A percentile compares a stretch with the other conserved stretches of the same genome.
phyloP scores from a whole-genome alignment of 2,113 vertebrate genomes.

The Atlantisia rogersi region DNA sequence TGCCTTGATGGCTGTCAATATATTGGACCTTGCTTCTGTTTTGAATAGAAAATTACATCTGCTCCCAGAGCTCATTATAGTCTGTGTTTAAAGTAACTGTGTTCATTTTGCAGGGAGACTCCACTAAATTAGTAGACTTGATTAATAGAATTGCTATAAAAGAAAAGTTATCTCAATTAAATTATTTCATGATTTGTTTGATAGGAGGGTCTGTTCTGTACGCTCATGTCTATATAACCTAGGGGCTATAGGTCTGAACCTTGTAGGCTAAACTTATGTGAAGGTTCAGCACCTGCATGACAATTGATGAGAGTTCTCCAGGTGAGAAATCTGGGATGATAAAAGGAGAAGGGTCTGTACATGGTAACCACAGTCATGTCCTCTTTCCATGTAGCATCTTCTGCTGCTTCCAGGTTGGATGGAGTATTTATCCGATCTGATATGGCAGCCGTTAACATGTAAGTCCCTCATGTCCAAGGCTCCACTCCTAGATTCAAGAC shows the following conservation, averaged over 20 bases:
- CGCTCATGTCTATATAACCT: neutral
- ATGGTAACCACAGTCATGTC: neutral
- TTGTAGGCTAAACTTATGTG: rapidly evolving
- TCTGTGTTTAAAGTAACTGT: neutral
- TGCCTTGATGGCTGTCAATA: neutral
- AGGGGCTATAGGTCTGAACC: neutral
- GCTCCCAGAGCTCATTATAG: neutral
- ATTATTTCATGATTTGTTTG: neutral
- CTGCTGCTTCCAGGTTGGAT: neutral
- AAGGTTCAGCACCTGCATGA: neutral
- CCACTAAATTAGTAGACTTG: neutral
- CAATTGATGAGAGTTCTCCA: neutral
- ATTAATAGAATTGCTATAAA: neutral
- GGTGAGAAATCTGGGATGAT: neutral
- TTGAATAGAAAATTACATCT: neutral
- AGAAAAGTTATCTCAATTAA: neutral
- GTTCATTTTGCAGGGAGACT: neutral
- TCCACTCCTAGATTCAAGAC: neutral
- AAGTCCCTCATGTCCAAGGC: neutral
- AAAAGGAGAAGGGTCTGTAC: neutral
- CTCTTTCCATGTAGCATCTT: neutral
- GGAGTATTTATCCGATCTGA: rapidly evolving
- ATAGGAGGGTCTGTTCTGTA: neutral
- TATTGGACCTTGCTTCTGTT: neutral
- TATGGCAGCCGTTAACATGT: neutral